Conservation (phyloP, 1,140 invertebrate genomes). For the Apolygus lucorum region DNA sequence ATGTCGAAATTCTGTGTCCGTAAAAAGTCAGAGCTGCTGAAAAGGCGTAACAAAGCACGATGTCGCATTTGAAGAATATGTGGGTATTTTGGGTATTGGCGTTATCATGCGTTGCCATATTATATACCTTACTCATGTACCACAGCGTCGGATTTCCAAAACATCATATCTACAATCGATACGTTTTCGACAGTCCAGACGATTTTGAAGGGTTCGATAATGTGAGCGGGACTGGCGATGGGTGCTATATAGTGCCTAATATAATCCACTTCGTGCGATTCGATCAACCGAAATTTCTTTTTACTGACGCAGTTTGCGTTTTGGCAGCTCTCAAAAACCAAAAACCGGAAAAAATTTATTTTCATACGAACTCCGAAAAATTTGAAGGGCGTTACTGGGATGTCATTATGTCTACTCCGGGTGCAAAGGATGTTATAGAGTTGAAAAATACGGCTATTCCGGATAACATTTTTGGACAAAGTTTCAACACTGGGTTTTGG, state of each 20-base stretch:
- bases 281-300: constrained; percentile 19
- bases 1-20: too few relatives aligned
- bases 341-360: constrained; percentile 31
- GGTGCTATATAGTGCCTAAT: constrained; percentile 7
- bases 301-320: constrained; percentile 30
- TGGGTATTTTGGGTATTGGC: too few relatives aligned
- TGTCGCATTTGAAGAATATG: too few relatives aligned
- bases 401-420: constrained; percentile 24
- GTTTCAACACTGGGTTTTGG: constrained; percentile 20
- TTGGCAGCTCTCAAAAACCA: constrained; percentile 33
- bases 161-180: too few relatives aligned
- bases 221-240: neutral
- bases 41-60: too few relatives aligned
- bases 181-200: neutral
- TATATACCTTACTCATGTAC: too few relatives aligned
- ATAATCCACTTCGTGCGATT: constrained; percentile 20
- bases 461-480: constrained; percentile 35
- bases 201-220: constrained; percentile 7
- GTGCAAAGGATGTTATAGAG: constrained; percentile 23
- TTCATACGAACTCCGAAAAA: constrained; percentile 32
- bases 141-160: too few relatives aligned
- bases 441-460: constrained; percentile 29
- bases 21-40: too few relatives aligned
- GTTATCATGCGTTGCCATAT: too few relatives aligned
- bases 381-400: constrained; percentile 34